phyloP scores from a whole-genome alignment of 2,113 vertebrate genomes.

The Mugil cephalus region DNA sequence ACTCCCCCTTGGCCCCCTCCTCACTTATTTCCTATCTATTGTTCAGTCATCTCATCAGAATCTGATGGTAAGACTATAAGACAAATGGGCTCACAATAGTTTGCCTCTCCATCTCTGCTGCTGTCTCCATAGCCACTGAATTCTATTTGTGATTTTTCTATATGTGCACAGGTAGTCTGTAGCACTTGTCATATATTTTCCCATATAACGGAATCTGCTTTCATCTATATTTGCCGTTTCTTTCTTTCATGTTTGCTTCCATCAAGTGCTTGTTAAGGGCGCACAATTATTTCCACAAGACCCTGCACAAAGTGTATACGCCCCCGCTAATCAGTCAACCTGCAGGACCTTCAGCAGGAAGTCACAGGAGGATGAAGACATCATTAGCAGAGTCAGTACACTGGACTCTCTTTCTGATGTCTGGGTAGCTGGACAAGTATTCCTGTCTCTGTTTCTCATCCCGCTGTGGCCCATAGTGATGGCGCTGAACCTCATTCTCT shows the following conservation, averaged over 20 bases:
- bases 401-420: constrained; percentile 40
- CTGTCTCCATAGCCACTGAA: background rate
- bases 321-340: constrained; percentile 35
- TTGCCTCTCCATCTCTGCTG: background rate
- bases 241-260: background rate
- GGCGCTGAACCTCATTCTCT: constrained; percentile 37
- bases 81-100: constrained; percentile 9
- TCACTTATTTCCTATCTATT: constrained; percentile 35
- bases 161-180: constrained; percentile 5
- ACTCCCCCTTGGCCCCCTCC: constrained; percentile 25
- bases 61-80: constrained; percentile 7
- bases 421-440: constrained; percentile 45
- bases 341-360: constrained; percentile 16
- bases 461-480: constrained; percentile 32
- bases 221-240: background rate
- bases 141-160: constrained; percentile 8
- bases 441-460: constrained; percentile 41
- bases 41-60: constrained; percentile 18
- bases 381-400: constrained; percentile 52
- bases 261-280: background rate
- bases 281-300: constrained; percentile 4
- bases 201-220: constrained; percentile 7
- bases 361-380: constrained; percentile 43
- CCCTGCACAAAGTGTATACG: constrained; percentile 12
- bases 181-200: constrained; percentile 2